Base-by-base conservation (phyloP, 2,888 invertebrate species). In the Pollenia angustigena region DNA sequence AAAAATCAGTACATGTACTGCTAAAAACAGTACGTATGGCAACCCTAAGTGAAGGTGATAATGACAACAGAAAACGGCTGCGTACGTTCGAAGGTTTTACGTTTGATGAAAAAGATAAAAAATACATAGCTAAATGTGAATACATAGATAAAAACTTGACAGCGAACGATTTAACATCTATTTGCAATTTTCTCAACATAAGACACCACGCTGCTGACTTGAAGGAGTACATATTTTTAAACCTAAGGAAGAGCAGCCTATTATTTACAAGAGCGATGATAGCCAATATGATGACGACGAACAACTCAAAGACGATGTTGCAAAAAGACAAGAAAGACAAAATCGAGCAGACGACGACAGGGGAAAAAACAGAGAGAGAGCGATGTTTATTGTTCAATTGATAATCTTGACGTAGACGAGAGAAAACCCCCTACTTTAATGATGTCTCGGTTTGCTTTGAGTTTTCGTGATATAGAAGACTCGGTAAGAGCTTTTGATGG, bases 401-500 rank as follows among this genome's bases (percentile, higher is more conserved):
- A 50, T 50, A 50, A 50, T 50, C 11, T 50, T 10, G 50, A 50
- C 14, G 50, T 50, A 50, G 50, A 50, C 50, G 50, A 50, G 9
- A 50, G 50, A 14, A 50, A 50, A 50, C 11, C 11, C 50, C 50
- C 50, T 50, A 50, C 14, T 18, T 48, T 69, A n/a, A 56, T 16
- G 42, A 54, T 32, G 54, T 46, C 58, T 18, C 46, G 50, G 60
- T 60, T 76, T 68, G 48, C 71, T 8, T 52, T 82, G 42, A 75
- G 44, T 54, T 83, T 83, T 69, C 69, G 76, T 14, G 76, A 83
- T n/a, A 56, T 76, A 14, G 71, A 83, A 50, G 83, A 78, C 42
- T 71, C 83, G 2, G 76, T 78, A 42, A 52, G 72, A 44, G n/a
- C 62, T 10, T 83, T 78, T 71, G 60, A 69, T 76, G 83, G 83